phyloP scores from a whole-genome alignment of 2,113 vertebrate genomes.

The Eulemur rufifrons region DNA sequence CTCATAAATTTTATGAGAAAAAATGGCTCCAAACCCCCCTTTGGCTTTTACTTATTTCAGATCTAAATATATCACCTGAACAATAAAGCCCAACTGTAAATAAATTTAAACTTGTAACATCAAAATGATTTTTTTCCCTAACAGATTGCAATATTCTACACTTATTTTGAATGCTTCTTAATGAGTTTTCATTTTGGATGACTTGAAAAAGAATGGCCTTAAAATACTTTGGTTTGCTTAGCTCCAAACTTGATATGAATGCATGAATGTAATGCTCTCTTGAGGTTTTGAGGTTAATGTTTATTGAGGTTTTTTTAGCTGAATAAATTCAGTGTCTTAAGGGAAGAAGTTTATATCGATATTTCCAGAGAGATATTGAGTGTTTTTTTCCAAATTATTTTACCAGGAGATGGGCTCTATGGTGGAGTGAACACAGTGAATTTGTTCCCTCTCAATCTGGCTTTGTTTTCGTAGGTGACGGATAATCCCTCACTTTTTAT shows the following conservation, averaged over 20 bases:
- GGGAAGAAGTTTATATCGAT: background rate
- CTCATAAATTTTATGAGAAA: background rate
- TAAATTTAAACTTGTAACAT: background rate
- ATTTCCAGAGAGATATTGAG: background rate
- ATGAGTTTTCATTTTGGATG: constrained; percentile 30
- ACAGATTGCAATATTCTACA: background rate
- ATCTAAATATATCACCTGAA: constrained; percentile 31
- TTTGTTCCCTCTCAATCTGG: background rate
- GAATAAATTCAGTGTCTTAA: background rate
- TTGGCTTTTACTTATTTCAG: background rate
- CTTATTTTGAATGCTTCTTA: constrained; percentile 3
- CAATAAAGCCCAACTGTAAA: background rate
- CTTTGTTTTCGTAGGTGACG: background rate
- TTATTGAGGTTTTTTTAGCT: background rate
- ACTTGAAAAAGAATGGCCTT: background rate
- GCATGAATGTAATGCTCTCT: background rate
- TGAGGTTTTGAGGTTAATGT: background rate
- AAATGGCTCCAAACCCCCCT: background rate
- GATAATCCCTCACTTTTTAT: background rate
- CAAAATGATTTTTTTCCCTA: background rate
- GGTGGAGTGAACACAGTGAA: background rate
- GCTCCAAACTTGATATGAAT: background rate
- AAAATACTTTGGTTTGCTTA: background rate
- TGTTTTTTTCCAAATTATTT: background rate
- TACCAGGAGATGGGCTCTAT: background rate